A percentile compares a stretch with the other conserved stretches of the same genome.
These are phyloP conservation scores for Poeciliopsis presidionis DNA, from an alignment of 2,797 vertebrate species.

Conservation along the genomic window DNA sequence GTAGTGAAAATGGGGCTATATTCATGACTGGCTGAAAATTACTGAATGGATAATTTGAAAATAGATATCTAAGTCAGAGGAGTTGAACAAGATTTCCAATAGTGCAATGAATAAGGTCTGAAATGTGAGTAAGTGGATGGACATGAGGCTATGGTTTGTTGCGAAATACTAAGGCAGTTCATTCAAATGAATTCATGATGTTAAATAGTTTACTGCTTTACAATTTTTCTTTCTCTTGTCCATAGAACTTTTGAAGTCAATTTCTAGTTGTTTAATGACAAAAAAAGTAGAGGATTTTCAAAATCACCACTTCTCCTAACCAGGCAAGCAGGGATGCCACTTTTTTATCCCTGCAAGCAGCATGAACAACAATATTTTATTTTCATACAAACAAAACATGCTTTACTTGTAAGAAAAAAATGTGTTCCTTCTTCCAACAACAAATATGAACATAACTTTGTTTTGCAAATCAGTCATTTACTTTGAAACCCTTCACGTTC, in stretches of 20 bases:
- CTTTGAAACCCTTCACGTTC: neutral
- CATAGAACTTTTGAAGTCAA: neutral
- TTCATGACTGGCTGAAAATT: neutral
- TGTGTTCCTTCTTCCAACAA: neutral
- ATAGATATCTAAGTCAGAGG: neutral
- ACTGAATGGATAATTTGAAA: neutral
- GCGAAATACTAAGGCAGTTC: neutral
- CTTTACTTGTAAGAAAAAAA: neutral
- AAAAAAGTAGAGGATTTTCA: neutral
- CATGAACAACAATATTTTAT: neutral
- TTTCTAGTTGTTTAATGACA: neutral
- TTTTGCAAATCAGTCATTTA: neutral
- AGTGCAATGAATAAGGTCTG: neutral
- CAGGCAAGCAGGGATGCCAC: no score
- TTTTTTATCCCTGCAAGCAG: neutral
- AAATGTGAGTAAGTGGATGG: neutral
- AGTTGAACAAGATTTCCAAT: neutral
- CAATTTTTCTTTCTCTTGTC: neutral
- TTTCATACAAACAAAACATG: neutral
- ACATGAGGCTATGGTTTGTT: neutral
- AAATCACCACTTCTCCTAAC: neutral
- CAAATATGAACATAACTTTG: neutral
- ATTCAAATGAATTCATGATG: neutral
- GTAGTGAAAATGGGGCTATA: neutral
- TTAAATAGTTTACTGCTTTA: neutral